Evolutionary conservation across 2,797 vertebrate genomes (phyloP).

Genomic region (Neopelma chrysocephalum): DNA sequence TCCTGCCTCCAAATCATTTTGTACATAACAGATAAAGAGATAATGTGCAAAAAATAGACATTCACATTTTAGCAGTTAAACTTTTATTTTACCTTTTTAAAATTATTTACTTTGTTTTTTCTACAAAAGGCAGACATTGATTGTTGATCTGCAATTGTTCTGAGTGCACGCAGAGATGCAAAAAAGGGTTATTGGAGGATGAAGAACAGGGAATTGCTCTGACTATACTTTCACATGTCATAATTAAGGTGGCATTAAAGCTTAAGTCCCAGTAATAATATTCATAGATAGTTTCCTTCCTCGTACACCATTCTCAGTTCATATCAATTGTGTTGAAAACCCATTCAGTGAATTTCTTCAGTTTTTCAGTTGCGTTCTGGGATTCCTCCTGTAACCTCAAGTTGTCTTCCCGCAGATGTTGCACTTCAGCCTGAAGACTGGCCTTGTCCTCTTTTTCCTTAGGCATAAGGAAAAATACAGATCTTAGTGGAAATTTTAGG

Average conservation of each 20-base stretch:
- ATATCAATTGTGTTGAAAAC: slow-evolving; percentile 99
- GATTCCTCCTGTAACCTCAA: slow-evolving; percentile 94
- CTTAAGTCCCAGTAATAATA: slow-evolving; percentile 51
- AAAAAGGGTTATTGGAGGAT: slow-evolving; percentile 51
- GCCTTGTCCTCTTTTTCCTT: slow-evolving; percentile 95
- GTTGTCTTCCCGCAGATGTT: slow-evolving; percentile 92
- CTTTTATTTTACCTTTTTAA: slow-evolving; percentile 81
- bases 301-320: slow-evolving; percentile 80
- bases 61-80: slow-evolving; percentile 86
- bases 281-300: not conserved
- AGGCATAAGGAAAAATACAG: not conserved
- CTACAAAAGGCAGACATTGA: slow-evolving; percentile 81
- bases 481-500: slow-evolving; percentile 3
- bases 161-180: slow-evolving; percentile 66
- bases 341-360: slow-evolving; percentile 99
- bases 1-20: slow-evolving; percentile 69
- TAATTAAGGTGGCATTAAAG: slow-evolving; percentile 55
- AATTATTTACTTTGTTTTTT: slow-evolving; percentile 78
- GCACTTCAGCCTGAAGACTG: slow-evolving; percentile 90
- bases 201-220: slow-evolving; percentile 52
- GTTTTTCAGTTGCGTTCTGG: slow-evolving; percentile 92
- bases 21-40: slow-evolving; percentile 79
- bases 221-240: slow-evolving; percentile 47
- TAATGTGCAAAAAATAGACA: slow-evolving; percentile 85
- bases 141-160: slow-evolving; percentile 73